Conservation (phyloP, 1,140 invertebrate genomes). For the Heliconius eleuchia region DNA sequence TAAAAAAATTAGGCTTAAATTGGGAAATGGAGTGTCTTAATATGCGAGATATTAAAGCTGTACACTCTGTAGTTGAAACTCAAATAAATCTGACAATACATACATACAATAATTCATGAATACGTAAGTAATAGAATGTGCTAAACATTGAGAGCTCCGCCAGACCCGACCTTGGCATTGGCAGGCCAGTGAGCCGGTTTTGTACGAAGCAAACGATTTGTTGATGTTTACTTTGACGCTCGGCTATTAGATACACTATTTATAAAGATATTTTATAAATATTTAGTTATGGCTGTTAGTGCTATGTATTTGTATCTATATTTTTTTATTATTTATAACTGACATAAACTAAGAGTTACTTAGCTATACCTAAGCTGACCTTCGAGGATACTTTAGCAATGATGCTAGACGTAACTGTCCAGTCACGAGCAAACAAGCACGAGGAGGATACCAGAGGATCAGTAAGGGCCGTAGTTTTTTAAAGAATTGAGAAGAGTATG, state of each 20-base stretch:
- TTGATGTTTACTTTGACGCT: neutral
- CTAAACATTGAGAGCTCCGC: neutral
- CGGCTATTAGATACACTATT: neutral
- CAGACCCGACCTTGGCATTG: constrained; percentile 7
- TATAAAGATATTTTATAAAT: neutral
- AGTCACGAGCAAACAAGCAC: too few relatives aligned
- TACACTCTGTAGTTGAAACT: neutral
- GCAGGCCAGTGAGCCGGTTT: constrained; percentile 2
- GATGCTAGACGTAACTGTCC: too few relatives aligned
- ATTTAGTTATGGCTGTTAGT: neutral
- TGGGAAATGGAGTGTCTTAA: too few relatives aligned
- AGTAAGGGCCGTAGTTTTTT: too few relatives aligned
- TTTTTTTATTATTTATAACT: too few relatives aligned
- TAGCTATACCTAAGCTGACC: too few relatives aligned
- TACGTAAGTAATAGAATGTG: neutral
- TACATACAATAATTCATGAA: neutral
- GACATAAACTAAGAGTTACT: too few relatives aligned
- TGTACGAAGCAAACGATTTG: neutral
- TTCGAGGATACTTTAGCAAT: too few relatives aligned
- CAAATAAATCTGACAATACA: neutral
- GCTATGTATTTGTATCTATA: too few relatives aligned
- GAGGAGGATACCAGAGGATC: too few relatives aligned
- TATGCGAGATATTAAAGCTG: neutral
- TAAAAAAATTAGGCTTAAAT: too few relatives aligned
- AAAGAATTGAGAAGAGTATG: too few relatives aligned